A percentile compares a stretch with the other conserved stretches of the same genome.
phyloP scores from a whole-genome alignment of 2,797 vertebrate species.

The Serranus cabrilla region DNA sequence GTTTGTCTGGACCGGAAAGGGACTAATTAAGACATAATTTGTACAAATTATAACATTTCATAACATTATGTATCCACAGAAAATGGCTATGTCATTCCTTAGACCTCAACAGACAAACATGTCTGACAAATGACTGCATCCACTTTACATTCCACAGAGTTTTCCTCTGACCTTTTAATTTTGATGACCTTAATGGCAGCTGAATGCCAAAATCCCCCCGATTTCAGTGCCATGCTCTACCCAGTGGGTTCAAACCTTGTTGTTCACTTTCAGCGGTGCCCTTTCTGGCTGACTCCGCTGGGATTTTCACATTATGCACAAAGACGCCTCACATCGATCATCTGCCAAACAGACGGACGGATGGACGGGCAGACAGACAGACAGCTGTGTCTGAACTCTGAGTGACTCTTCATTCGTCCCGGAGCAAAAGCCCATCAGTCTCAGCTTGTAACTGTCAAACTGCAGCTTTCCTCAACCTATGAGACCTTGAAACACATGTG shows the following conservation, averaged over 20 bases:
- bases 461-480: constrained; percentile 34
- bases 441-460: constrained; percentile 61
- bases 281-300: constrained; percentile 35
- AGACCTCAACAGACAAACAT: background rate
- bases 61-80: background rate
- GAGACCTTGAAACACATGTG: constrained; percentile 30
- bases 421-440: constrained; percentile 52
- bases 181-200: constrained; percentile 17
- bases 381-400: constrained; percentile 67
- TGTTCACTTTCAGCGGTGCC: constrained; percentile 31
- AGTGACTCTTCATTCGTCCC: constrained; percentile 62
- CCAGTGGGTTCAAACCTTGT: constrained; percentile 3
- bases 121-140: background rate
- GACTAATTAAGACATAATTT: constrained; percentile 10
- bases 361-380: constrained; percentile 30
- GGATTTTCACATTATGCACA: constrained; percentile 41
- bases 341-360: constrained; percentile 32
- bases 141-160: constrained; percentile 26
- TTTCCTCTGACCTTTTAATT: constrained; percentile 33
- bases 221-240: constrained; percentile 1
- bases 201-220: constrained; percentile 37
- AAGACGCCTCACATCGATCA: constrained; percentile 46
- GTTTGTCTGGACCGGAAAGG: background rate
- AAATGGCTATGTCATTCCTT: constrained; percentile 16
- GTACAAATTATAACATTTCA: background rate